Base-by-base conservation (phyloP, 2,888 invertebrate genomes). In the Spilarctia lutea region DNA sequence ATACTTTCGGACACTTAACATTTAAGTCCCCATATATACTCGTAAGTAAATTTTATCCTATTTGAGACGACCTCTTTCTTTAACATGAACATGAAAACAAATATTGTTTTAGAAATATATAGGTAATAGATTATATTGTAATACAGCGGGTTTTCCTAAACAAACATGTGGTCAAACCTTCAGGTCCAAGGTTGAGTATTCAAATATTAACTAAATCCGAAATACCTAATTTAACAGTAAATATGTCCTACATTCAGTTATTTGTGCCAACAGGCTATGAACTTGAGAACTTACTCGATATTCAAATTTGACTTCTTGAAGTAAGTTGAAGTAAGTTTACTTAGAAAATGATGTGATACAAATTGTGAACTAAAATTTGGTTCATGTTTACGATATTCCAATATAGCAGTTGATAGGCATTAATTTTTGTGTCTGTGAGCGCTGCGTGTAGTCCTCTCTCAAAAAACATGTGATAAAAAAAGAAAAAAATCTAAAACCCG, bases 211-310 rank as follows among this genome's bases (percentile, higher is more conserved):
- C 66, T 52, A 30, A 30, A 67, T 27, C 1, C 27, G 33, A 66
- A 72, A 42, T 60, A 48, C 48, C 48, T 48, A 60, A 72, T 65
- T 65, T 10, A 27, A 65, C 3, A 63, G 71, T 71, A 52, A 72
- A 65, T 45, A 72, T 65, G 13, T 0, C 45, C 35, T 24, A 35
- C 3, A 24, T 65, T 35, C 6, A 20, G 0, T 24, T 65, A 35
- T 65, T 65, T 65, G 33, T 35, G 35, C 65, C 35, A 24, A 20
- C 8, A 7, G 65, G 35, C 0, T 65, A 24, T 11, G 35, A 65
- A 35, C 35, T 65, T 65, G 35, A 24, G 35, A 20, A 65, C 35
- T 24, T 35, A 24, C 3, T 65, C 33, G 24, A 35, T 7, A 63
- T 6, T 3, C 24, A 65, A 24, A 24, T 65, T 65, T 33, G 20